Evolutionary conservation across 2,113 vertebrate species (phyloP), one percentile per base, ranked within the genome.

Genomic region (Heteronetta atricapilla): DNA sequence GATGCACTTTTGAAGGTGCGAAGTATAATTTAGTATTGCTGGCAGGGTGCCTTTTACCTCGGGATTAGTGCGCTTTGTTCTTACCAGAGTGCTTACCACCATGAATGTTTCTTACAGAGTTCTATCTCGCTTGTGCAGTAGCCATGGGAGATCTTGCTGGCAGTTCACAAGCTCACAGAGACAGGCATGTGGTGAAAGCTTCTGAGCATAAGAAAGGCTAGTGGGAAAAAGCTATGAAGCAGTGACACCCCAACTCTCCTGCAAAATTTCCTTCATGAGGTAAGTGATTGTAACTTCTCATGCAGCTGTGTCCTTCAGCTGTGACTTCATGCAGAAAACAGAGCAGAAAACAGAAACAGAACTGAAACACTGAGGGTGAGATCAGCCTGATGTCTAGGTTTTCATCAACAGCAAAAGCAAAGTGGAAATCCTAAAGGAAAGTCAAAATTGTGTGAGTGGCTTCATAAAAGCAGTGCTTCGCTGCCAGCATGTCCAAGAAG

Each of bases 181-280:
- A 16, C 1, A 29, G 16, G 12, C 11, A 3, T 28, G 15, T 70
- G 26, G 8, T 62, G 44, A 74, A 66, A 44, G 16, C 36, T 44
- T 60, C 44, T 1, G 1, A 84, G 48, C 11, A 1, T 38, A 10
- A 6, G 13, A 73, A 34, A 10, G 31, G 5, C 2, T 0, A 8
- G 15, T 34, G 48, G 25, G 50, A 74, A 44, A 36, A 77, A 44
- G 8, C 15, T 11, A 10, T 1, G 4, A 53, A 67, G 34, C n/a
- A 8, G 13, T 25, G 50, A 40, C 21, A 56, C 18, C 50, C 16
- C 26, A 62, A 26, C 13, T 62, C 50, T 31, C 38, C 68, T 70
- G 44, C 73, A 75, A 0, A 75, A 0, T 29, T 34, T 66, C 23
- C 34, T 52, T 64, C 10, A 8, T 53, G 17, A 64, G 56, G 68